These are phyloP conservation scores for Aramus guarauna DNA, from an alignment of 2,113 vertebrate species.

Conservation along the genomic window DNA sequence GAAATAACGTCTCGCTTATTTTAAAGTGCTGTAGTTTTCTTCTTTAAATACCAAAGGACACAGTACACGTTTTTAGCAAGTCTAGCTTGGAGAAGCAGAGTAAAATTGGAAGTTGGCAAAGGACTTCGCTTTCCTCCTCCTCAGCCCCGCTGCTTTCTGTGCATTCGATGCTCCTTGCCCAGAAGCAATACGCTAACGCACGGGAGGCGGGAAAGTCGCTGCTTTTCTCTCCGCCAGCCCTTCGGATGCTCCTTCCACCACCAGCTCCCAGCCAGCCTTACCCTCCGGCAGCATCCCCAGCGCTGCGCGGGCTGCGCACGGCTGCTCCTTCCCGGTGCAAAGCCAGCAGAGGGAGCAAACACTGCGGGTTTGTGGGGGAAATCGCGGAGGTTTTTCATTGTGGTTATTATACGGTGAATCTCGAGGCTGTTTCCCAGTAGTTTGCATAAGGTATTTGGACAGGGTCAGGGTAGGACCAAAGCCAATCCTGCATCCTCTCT, in stretches of 20 bases:
- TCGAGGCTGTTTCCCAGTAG: neutral
- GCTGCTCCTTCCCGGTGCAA: neutral
- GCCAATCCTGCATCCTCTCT: neutral
- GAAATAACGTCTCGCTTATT: neutral
- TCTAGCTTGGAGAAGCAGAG: neutral
- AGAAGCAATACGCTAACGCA: neutral
- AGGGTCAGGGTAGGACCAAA: neutral
- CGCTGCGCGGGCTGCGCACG: rapidly evolving
- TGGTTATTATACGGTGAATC: neutral
- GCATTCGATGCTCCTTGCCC: neutral
- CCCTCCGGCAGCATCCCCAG: rapidly evolving
- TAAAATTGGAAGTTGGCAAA: neutral
- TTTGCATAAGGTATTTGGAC: neutral
- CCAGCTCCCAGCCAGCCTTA: neutral
- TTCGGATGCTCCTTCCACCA: neutral
- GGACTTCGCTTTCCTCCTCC: neutral
- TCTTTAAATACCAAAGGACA: neutral
- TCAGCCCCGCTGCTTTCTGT: neutral
- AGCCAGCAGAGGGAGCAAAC: constrained; percentile 55
- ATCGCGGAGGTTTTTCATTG: rapidly evolving
- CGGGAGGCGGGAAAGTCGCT: neutral
- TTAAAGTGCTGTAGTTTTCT: neutral
- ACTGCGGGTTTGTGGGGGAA: neutral
- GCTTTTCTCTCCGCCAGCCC: neutral
- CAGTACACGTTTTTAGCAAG: neutral